These are phyloP conservation scores for Phrynocephalus guinanensis DNA, from an alignment of 2,797 vertebrate genomes.

Conservation along the genomic window DNA sequence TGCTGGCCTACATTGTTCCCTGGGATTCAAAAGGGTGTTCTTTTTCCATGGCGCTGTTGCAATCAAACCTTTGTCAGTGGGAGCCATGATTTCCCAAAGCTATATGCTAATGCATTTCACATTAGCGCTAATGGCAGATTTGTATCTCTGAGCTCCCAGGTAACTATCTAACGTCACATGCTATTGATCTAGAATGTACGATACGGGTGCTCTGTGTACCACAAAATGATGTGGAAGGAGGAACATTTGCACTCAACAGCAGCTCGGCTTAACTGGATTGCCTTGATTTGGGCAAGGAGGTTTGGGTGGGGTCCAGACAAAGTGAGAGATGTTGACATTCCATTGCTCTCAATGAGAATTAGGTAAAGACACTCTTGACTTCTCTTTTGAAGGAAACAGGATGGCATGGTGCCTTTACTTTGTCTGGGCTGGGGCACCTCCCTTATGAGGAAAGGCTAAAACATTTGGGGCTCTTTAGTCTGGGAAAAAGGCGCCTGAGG, in stretches of 20 bases:
- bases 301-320: background rate
- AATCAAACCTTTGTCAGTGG: constrained; percentile 58
- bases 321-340: background rate
- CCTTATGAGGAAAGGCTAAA: too few species aligned
- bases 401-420: background rate
- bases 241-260: constrained; percentile 7
- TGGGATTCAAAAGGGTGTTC: constrained; percentile 34
- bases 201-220: background rate
- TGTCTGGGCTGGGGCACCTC: background rate
- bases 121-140: constrained; percentile 40
- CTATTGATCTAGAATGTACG: constrained; percentile 42
- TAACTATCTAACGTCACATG: constrained; percentile 42
- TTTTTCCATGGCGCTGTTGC: constrained; percentile 34
- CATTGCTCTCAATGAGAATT: background rate
- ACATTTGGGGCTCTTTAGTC: too few species aligned
- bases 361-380: background rate
- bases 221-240: constrained; percentile 3
- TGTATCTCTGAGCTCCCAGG: constrained; percentile 36
- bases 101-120: constrained; percentile 58
- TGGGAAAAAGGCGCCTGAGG: too few species aligned
- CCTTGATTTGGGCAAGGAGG: background rate
- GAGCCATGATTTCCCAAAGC: constrained; percentile 58
- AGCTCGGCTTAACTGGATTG: background rate
- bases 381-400: background rate
- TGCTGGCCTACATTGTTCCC: constrained; percentile 17